Evolutionary conservation across 2,888 invertebrate species (phyloP), one percentile per base, ranked within the genome.

Genomic region (Mellilla xanthometata): DNA sequence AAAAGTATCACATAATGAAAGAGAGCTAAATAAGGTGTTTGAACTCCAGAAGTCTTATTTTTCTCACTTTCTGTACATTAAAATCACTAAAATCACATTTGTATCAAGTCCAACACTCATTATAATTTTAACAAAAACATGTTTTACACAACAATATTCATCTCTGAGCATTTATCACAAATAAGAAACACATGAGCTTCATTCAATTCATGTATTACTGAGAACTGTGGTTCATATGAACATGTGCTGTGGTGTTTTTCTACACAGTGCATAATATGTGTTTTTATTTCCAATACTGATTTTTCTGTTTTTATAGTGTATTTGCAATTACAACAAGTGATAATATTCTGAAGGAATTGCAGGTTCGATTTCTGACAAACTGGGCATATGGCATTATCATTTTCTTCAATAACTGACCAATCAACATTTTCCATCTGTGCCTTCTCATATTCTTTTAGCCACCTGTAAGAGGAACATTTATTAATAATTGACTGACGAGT

Each of bases 311-410:
- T 70, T n/a, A 82, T 64, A 26, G 48, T 49, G 40, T 58, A 67
- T 41, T 72, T 80, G 58, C 92, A 92, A 43, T 64, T 59, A 44
- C 72, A 68, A 56, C 84, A 90, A 4, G 56, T 49, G 6, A 83
- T 26, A 9, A 47, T 39, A 6, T 61, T 58, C 50, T 63, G 62
- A 9, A 53, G 24, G 28, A 71, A 52, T 26, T 61, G 56, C n/a
- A 85, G 65, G 56, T 82, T 82, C 7, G 62, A 54, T 65, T 83
- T 81, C 62, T 90, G 80, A 50, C 92, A 92, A 9, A 92, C 66
- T 0, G 91, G 91, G 52, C 92, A 92, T 54, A 91, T 84, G 0
- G 91, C 72, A 58, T 72, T 67, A 29, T 78, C 64, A 34, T 81
- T 76, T 40, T 76, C 63, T 45, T 87, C 83, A 12, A 84, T 57